Evolutionary conservation across 2,888 invertebrate genomes (phyloP), one percentile per base, ranked within the genome.

Genomic region (Perizoma flavofasciatum): DNA sequence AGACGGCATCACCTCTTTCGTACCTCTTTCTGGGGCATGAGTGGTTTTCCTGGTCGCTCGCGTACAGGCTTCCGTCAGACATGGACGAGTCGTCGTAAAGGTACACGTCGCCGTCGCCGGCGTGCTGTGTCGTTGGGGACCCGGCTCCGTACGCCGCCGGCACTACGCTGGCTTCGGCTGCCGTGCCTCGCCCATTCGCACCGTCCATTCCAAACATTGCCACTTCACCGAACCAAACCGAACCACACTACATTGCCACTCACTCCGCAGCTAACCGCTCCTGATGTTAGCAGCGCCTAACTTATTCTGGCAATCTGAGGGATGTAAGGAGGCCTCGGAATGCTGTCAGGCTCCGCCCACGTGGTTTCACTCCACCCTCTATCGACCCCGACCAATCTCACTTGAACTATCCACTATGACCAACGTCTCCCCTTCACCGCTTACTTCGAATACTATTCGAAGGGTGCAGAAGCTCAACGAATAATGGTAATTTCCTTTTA

Each of bases 41-140:
- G 67, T 93, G 94, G 79, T 96, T 96, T 81, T 97, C 97, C 82
- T 96, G 96, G 76, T 97, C 97, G 81, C 97, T 97, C 64, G 95
- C 95, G 79, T 96, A 96, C 64, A 95, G 93, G 72, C 94, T 94
- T 56, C 96, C 95, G 72, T 94, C 94, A 52, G 91, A 92, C 86
- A 91, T 86, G 0, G 92, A 92, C 5, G 81, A 93, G 79, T 93
- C 93, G 73, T 94, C 94, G 68, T 95, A 95, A n/a, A 96, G 89
- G 75, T 95, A 95, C 75, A 96, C 92, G 78, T 96, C 96, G 0
- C 95, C 94, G 54, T 95, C 93, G 43, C 22, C 22, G 22, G 22
- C 1, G 22, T 22, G 22, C 22, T 91, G 47, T 1, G 55, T 48
- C 5, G 49, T 49, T 6, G 62, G 62, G 6, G 95, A 95, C 56